Base-by-base conservation (phyloP, 1,140 invertebrate genomes). In the Agrypnia vestita region DNA sequence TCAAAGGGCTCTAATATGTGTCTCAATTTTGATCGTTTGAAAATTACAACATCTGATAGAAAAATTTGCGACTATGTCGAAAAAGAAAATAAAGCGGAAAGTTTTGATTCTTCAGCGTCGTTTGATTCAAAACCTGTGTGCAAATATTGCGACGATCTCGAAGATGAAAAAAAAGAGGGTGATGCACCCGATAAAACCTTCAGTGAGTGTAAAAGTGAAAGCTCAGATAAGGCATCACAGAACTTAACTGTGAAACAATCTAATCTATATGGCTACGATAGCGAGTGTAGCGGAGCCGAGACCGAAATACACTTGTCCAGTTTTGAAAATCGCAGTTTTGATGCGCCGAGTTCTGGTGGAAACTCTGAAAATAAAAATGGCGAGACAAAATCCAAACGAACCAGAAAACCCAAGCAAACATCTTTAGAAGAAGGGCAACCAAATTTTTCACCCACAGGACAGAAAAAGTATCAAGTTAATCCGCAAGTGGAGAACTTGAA, bases 241-340 rank as follows among this genome's bases (percentile, higher is more conserved):
- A 53, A 46, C 44, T 25, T 59, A 73, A 59, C 51, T 15, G 15
- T 51, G 8, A 79, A 49, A 25, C 53, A 77, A 15, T 51, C n/a
- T 13, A 46, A 72, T 62, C 55, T 73, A 78, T 85, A 88, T 79
- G 87, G 87, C 19, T 88, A 89, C 51, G 87, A 88, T 62, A 89
- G 87, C 84, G 87, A 89, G 51, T 85, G 85, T 49, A 89, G 87
- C 74, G 85, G 86, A 76, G 87, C 87, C 59, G 87, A 89, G 85
- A 89, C 87, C 10, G 86, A 86, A 53, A 86, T 89, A 72, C 84
- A 88, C 59, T 25, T 81, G 35, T 81, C 80, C 4, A 81, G 76
- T 47, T 78, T 78, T 49, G 80, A 81, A 69, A 81, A 78, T 47
- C 64, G 55, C 17, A 81, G 80, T 56, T 72, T 81, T 13, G 80